phyloP scores from a whole-genome alignment of 2,888 invertebrate genomes.

The Copidosoma aretas region DNA sequence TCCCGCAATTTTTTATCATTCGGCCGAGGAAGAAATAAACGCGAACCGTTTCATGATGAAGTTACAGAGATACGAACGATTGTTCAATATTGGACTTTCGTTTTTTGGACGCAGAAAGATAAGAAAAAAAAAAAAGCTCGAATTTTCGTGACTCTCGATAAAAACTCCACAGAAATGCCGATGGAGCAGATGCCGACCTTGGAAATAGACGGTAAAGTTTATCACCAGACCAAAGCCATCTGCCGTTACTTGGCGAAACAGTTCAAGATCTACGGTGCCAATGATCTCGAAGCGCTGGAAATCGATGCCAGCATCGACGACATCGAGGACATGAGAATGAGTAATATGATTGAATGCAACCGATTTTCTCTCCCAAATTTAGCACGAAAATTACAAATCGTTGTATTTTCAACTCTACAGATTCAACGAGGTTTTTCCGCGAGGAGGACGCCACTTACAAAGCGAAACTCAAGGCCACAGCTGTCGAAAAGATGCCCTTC shows the following conservation, averaged over 20 bases:
- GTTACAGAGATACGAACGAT: too few species aligned
- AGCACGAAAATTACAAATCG: neutral
- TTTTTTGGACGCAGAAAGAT: too few species aligned
- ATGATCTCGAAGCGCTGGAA: conserved; percentile 64
- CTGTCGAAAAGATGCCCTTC: conserved; percentile 46
- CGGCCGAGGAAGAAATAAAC: too few species aligned
- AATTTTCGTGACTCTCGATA: too few species aligned
- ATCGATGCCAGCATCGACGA: conserved; percentile 64
- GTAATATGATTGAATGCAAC: conserved; percentile 52
- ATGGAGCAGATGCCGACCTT: conserved; percentile 63
- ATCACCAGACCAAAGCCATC: conserved; percentile 64
- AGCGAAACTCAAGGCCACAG: conserved; percentile 49
- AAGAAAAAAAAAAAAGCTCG: too few species aligned
- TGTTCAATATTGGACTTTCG: too few species aligned
- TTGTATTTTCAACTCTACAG: conserved; percentile 40
- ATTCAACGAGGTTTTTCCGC: conserved; percentile 48
- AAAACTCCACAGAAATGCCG: conserved; percentile 58
- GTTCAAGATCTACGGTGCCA: conserved; percentile 63
- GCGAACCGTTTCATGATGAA: too few species aligned
- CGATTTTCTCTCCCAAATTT: conserved; percentile 1
- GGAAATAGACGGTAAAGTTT: conserved; percentile 62
- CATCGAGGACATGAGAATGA: conserved; percentile 64
- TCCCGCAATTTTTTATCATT: too few species aligned
- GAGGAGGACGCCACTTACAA: conserved; percentile 50
- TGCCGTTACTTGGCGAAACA: conserved; percentile 65